phyloP scores from a whole-genome alignment of 1,140 invertebrate genomes.

The Oryctes rhinoceros region DNA sequence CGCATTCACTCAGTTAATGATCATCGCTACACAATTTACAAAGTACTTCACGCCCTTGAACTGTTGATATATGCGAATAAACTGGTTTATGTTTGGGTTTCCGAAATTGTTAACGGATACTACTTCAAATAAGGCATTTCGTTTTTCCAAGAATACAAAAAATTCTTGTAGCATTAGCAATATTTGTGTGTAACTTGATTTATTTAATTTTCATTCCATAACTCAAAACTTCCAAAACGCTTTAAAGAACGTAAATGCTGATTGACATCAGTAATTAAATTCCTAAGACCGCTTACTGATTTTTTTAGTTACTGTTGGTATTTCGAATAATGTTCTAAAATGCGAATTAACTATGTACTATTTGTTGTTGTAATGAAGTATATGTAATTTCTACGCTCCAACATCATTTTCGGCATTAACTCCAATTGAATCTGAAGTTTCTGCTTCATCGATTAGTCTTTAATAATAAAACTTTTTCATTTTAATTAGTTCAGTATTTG shows the following conservation, averaged over 20 bases:
- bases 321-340: slow-evolving; percentile 25
- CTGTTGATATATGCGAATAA: not conserved
- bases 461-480: slow-evolving; percentile 53
- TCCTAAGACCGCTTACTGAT: not conserved
- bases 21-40: not conserved
- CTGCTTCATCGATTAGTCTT: slow-evolving; percentile 50
- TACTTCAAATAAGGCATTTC: not conserved
- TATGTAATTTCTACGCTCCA: slow-evolving; percentile 45
- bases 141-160: not conserved
- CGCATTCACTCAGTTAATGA: not conserved
- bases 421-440: slow-evolving; percentile 48
- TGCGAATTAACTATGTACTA: slow-evolving; percentile 44
- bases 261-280: slow-evolving; percentile 17
- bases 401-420: slow-evolving; percentile 45
- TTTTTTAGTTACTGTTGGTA: slow-evolving; percentile 23
- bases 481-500: slow-evolving; percentile 42
- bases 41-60: not conserved
- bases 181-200: not conserved
- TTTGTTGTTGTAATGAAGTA: slow-evolving; percentile 45
- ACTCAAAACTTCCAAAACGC: not conserved
- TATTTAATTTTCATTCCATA: slow-evolving; percentile 27
- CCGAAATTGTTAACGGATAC: not conserved
- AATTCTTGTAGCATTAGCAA: not conserved
- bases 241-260: slow-evolving; percentile 11
- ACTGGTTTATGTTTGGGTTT: not conserved